A percentile compares a stretch with the other conserved stretches of the same genome.
These are phyloP conservation scores for Rhodeus uyekii DNA, from an alignment of 2,797 vertebrate genomes.

Conservation along the genomic window DNA sequence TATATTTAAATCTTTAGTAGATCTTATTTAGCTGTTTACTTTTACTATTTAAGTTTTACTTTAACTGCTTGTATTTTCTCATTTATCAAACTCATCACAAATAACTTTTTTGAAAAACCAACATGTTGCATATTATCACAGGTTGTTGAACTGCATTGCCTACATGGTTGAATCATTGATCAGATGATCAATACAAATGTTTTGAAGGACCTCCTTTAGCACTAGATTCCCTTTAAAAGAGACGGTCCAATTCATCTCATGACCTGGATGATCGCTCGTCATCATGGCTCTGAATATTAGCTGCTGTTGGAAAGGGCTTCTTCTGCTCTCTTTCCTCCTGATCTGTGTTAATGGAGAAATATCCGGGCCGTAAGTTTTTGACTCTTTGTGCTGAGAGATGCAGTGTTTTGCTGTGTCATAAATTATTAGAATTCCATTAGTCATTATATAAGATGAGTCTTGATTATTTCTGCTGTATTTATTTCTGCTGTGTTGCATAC, in stretches of 20 bases:
- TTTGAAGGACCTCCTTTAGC: slow-evolving; percentile 19
- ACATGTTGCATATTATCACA: no score
- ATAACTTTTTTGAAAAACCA: no score
- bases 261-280: slow-evolving; percentile 1
- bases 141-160: background rate
- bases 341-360: slow-evolving; percentile 38
- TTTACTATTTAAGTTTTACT: no score
- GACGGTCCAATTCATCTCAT: background rate
- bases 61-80: no score
- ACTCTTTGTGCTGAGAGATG: background rate
- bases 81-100: no score
- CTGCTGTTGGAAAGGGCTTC: slow-evolving; percentile 14
- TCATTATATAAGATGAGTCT: background rate
- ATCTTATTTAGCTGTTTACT: no score
- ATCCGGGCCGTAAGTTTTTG: slow-evolving; percentile 39
- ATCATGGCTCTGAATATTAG: slow-evolving; percentile 30
- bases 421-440: background rate
- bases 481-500: background rate
- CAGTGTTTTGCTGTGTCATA: background rate
- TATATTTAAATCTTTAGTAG: background rate
- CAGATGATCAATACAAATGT: slow-evolving; percentile 7
- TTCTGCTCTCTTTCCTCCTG: slow-evolving; percentile 32
- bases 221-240: slow-evolving; percentile 15
- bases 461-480: background rate
- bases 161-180: slow-evolving; percentile 46